A percentile compares a stretch with the other conserved stretches of the same genome.
phyloP scores from a whole-genome alignment of 92 coral and sea anemone genomes.

The Phenganax stokvisi region DNA sequence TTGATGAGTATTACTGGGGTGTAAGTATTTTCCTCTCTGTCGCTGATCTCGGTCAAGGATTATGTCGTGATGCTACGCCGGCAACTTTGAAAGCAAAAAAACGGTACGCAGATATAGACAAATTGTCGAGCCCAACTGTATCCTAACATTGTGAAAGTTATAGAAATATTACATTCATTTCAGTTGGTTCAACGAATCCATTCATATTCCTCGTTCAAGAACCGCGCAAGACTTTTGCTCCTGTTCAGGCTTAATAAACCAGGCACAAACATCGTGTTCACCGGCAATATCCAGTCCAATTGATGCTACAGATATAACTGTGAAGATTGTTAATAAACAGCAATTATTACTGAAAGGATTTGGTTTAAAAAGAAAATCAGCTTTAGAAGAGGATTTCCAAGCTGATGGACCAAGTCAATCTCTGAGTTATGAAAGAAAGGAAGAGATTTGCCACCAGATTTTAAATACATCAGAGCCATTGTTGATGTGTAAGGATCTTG shows the following conservation, averaged over 20 bases:
- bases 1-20: constrained; percentile 86
- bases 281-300: not conserved
- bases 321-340: constrained; percentile 11
- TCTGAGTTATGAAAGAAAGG: constrained; percentile 5
- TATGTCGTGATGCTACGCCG: constrained; percentile 50
- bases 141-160: not conserved
- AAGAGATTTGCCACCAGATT: constrained; percentile 16
- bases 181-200: constrained; percentile 11
- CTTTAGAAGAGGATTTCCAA: not conserved
- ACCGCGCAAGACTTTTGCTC: constrained; percentile 12
- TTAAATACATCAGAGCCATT: constrained; percentile 2
- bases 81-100: not conserved
- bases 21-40: constrained; percentile 67
- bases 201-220: not conserved
- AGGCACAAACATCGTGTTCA: not conserved
- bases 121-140: not conserved
- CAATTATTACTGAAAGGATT: not conserved
- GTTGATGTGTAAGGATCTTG: constrained; percentile 2
- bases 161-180: not conserved
- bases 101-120: constrained; percentile 28
- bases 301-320: constrained; percentile 5
- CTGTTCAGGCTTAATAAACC: constrained; percentile 25
- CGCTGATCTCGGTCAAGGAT: constrained; percentile 56
- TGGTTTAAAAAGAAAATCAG: not conserved
- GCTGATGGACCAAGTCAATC: constrained; percentile 21